Conservation (phyloP, 2,113 vertebrate species). For the Cavia porcellus region DNA sequence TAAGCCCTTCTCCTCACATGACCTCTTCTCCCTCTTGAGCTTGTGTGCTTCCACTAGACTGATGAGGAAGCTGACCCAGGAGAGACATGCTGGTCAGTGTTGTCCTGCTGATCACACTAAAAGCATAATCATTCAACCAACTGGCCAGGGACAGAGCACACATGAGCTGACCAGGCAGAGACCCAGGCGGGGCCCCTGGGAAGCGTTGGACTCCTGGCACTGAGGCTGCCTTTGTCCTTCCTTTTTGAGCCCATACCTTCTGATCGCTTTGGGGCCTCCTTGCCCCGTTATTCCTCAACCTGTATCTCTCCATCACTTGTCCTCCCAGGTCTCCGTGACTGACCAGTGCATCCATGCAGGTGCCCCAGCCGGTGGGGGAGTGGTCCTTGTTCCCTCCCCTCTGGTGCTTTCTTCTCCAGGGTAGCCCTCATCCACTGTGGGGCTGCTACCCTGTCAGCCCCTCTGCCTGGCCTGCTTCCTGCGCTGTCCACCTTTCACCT, state of each 20-base stretch:
- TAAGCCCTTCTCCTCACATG: background rate
- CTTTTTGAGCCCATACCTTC: background rate
- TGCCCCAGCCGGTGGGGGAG: background rate
- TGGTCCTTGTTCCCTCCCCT: background rate
- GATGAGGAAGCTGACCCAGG: background rate
- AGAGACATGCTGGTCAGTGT: background rate
- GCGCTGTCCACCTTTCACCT: no score
- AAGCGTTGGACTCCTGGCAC: background rate
- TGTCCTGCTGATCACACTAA: background rate
- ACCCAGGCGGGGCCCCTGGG: fast-evolving
- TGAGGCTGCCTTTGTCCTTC: background rate
- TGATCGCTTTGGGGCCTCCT: background rate
- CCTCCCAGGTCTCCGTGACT: background rate
- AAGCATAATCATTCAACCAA: background rate
- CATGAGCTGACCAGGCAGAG: background rate
- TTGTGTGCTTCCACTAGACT: background rate
- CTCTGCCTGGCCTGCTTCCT: background rate
- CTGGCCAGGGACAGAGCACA: background rate
- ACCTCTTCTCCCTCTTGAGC: background rate
- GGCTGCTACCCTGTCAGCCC: background rate
- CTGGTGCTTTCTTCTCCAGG: background rate
- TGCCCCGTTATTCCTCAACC: background rate
- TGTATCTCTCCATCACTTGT: background rate
- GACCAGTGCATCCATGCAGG: background rate
- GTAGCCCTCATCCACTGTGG: background rate